These are phyloP conservation scores for Drosophila bipectinata DNA, from an alignment of 1,140 invertebrate genomes.

Conservation along the genomic window DNA sequence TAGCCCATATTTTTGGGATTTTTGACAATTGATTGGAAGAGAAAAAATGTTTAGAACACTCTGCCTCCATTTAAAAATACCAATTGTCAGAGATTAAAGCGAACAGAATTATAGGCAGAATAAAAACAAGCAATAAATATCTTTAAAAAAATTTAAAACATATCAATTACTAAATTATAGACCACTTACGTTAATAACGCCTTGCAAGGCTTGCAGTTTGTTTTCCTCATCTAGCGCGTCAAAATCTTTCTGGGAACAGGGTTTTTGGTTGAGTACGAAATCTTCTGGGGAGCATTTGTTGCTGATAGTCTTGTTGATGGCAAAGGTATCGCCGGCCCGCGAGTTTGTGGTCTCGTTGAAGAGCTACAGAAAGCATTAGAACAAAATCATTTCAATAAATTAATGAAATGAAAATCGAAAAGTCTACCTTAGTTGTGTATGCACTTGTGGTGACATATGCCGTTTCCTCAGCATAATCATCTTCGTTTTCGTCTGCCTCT, in stretches of 20 bases:
- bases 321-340: slow-evolving; percentile 47
- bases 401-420: not conserved
- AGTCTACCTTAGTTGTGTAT: slow-evolving; percentile 58
- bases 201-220: slow-evolving; percentile 77
- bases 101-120: no score
- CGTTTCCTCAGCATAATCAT: slow-evolving; percentile 65
- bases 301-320: slow-evolving; percentile 21
- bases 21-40: no score
- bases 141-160: no score
- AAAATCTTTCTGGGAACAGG: slow-evolving; percentile 68
- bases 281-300: slow-evolving; percentile 43
- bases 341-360: slow-evolving; percentile 44
- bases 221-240: slow-evolving; percentile 56
- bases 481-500: slow-evolving; percentile 53
- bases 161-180: no score
- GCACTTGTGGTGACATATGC: slow-evolving; percentile 67
- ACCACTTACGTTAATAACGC: slow-evolving; percentile 69
- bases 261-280: slow-evolving; percentile 73
- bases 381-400: not conserved
- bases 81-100: no score
- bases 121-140: no score
- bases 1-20: no score
- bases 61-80: no score
- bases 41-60: no score
- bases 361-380: slow-evolving; percentile 17